phyloP scores from a whole-genome alignment of 2,888 invertebrate genomes.

The Creontiades dilutus region DNA sequence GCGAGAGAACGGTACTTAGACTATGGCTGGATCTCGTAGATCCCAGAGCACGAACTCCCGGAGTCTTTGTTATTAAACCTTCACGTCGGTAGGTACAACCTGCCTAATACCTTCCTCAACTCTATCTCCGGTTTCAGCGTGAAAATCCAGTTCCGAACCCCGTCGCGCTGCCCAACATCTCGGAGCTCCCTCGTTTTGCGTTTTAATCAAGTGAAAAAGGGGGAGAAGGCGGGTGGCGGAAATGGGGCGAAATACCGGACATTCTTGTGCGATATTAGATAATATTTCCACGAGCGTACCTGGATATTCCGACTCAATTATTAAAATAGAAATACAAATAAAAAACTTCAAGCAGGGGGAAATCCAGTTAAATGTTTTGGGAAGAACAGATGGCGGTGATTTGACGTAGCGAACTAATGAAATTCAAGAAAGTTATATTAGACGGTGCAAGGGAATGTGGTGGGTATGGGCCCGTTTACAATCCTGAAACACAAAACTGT shows the following conservation, averaged over 20 bases:
- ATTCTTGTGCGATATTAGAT: constrained; percentile 26
- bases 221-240: background rate
- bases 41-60: background rate
- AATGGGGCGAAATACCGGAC: constrained; percentile 26
- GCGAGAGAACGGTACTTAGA: background rate
- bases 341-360: too few species aligned
- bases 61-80: constrained; percentile 29
- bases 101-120: background rate
- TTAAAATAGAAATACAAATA: background rate
- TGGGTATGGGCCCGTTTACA: too few species aligned
- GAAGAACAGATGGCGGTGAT: too few species aligned
- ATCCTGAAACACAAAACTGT: too few species aligned
- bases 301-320: constrained; percentile 4
- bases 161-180: background rate
- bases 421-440: too few species aligned
- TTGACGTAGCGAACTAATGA: too few species aligned
- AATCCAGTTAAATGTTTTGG: too few species aligned
- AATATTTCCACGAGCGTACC: background rate
- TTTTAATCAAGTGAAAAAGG: constrained; percentile 33
- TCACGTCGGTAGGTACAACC: background rate
- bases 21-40: background rate
- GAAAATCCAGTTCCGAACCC: background rate
- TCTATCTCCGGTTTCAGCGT: background rate
- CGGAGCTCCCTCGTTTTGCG: background rate
- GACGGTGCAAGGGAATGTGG: too few species aligned